phyloP scores from a whole-genome alignment of 2,113 vertebrate species.

The Verasper variegatus region DNA sequence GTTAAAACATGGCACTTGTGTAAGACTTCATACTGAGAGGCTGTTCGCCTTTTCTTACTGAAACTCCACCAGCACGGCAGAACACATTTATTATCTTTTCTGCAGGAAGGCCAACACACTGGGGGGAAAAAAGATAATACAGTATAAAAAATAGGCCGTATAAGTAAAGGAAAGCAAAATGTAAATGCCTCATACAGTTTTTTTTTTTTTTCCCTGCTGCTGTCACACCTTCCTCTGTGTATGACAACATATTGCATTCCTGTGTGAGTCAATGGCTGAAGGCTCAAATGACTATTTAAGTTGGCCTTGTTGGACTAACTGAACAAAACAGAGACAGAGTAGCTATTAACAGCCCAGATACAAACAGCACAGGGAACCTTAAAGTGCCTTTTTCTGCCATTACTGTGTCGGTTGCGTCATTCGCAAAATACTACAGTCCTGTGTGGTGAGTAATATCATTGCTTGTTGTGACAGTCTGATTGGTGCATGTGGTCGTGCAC shows the following conservation, averaged over 20 bases:
- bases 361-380: conserved; percentile 7
- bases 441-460: background rate
- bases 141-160: background rate
- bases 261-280: conserved; percentile 1
- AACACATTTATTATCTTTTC: conserved; percentile 18
- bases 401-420: background rate
- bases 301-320: background rate
- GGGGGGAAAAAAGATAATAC: background rate
- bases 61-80: background rate
- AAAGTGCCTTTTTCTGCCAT: background rate
- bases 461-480: background rate
- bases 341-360: conserved; percentile 9
- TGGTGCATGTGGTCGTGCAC: background rate
- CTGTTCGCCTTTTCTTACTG: conserved; percentile 33
- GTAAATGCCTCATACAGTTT: background rate
- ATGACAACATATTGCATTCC: conserved; percentile 8
- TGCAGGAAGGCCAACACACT: background rate
- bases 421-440: conserved; percentile 5
- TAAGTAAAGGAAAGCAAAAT: background rate
- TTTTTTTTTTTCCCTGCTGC: background rate
- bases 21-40: conserved; percentile 40
- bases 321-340: conserved; percentile 10
- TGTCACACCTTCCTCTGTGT: background rate
- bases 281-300: conserved; percentile 21
- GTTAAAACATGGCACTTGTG: conserved; percentile 42